Percentiles rank a stretch among this genome's conserved stretches.
Evolutionary conservation across 2,888 invertebrate species (phyloP).

Genomic region (Junonia oenone): DNA sequence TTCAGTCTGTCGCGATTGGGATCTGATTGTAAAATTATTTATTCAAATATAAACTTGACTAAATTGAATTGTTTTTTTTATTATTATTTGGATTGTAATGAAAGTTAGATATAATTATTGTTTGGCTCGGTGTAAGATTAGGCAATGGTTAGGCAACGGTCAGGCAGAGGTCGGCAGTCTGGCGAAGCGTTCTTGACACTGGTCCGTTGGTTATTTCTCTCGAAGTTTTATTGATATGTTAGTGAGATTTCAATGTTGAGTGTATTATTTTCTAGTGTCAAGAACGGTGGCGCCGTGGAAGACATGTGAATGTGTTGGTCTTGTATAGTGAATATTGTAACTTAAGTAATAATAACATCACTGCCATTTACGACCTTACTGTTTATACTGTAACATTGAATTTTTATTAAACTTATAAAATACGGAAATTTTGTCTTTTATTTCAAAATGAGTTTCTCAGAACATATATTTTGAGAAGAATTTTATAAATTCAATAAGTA

Average conservation of each 20-base stretch:
- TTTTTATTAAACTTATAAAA: constrained; percentile 71
- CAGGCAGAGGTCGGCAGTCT: constrained; percentile 50
- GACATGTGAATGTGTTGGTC: constrained; percentile 44
- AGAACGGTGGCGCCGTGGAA: constrained; percentile 33
- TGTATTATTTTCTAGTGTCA: constrained; percentile 53
- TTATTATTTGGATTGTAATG: constrained; percentile 27
- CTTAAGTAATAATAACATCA: constrained; percentile 71
- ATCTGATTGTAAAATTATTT: constrained; percentile 22
- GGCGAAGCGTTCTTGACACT: constrained; percentile 43
- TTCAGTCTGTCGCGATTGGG: constrained; percentile 19
- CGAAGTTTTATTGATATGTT: constrained; percentile 62
- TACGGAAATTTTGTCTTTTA: constrained; percentile 35
- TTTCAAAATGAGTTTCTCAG: neutral
- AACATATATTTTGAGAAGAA: neutral
- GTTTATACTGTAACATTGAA: constrained; percentile 75
- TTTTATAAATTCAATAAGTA: neutral
- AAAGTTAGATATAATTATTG: constrained; percentile 41
- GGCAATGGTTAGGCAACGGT: constrained; percentile 30
- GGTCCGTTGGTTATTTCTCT: constrained; percentile 56
- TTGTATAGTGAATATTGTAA: constrained; percentile 59
- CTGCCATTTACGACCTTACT: constrained; percentile 79
- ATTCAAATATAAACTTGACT: constrained; percentile 21
- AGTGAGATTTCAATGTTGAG: constrained; percentile 62
- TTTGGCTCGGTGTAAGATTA: constrained; percentile 51
- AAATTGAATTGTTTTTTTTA: constrained; percentile 28